phyloP scores from a whole-genome alignment of 2,888 invertebrate genomes.

The Agelastica alni region DNA sequence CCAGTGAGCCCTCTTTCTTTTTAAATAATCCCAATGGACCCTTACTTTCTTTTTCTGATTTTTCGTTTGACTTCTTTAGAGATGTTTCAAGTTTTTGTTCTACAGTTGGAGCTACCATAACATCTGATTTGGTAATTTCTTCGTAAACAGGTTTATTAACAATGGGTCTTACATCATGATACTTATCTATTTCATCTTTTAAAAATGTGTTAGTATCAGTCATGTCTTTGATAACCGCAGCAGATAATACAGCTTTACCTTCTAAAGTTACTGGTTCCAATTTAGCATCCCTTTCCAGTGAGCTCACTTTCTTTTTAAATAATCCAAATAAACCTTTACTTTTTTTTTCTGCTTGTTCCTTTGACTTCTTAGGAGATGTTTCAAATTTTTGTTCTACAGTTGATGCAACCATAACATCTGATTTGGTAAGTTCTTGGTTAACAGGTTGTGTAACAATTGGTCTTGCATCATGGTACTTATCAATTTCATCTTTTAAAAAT shows the following conservation, averaged over 20 bases:
- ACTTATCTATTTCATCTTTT: constrained; percentile 38
- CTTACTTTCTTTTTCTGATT: constrained; percentile 20
- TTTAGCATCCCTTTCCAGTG: constrained; percentile 26
- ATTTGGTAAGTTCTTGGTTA: constrained; percentile 6
- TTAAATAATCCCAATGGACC: constrained; percentile 30
- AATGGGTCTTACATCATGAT: constrained; percentile 33
- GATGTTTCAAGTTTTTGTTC: too few relatives aligned
- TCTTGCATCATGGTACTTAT: constrained; percentile 35
- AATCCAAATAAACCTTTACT: constrained; percentile 34
- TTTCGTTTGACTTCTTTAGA: too few relatives aligned
- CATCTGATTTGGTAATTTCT: too few relatives aligned
- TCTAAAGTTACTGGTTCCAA: background rate
- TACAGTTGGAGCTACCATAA: too few relatives aligned
- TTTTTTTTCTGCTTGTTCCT: constrained; percentile 22
- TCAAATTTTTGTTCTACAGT: background rate
- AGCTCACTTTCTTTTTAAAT: constrained; percentile 33
- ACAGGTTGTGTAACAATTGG: constrained; percentile 16
- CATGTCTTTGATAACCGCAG: background rate
- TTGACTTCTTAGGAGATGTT: constrained; percentile 5
- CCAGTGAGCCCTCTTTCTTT: constrained; percentile 14
- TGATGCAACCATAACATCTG: background rate
- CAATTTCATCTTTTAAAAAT: constrained; percentile 41
- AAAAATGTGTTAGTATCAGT: constrained; percentile 32
- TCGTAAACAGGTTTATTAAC: too few relatives aligned
- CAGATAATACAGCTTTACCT: constrained; percentile 4